Base-by-base conservation (phyloP, 2,888 invertebrate species). In the Acanthosepion lycidas region DNA sequence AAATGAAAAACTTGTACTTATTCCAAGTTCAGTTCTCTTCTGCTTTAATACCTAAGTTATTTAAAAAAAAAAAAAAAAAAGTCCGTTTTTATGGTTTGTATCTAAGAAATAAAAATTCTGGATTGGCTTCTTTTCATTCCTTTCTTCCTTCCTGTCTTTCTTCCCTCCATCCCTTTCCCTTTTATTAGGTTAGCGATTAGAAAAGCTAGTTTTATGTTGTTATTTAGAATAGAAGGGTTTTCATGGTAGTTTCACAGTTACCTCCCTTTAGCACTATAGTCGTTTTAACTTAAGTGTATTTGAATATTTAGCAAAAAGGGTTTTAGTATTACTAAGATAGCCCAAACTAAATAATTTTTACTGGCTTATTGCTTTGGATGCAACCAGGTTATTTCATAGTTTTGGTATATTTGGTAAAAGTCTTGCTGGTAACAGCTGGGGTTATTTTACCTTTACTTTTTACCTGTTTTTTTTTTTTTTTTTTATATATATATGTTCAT, bases 61-160 rank as follows among this genome's bases (percentile, higher is more conserved):
- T 51, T 51, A 51, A 20, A 5, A 55, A 55, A 55, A 59, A 59
- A 5, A 20, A 59, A 59, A 59, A 33, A 33, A 33, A 33, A 33
- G 33, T 6, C 23, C 9, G 33, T 78, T 78, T 9, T 78, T 78
- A 78, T 78, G 28, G 78, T 78, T 78, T 78, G 78, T 33, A n/a
- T 78, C n/a, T 12, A 78, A 78, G n/a, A 78, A 78, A 78, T 78
- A 78, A 78, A 78, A 78, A 78, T 78, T 78, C 78, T 78, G 78
- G 15, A 78, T 78, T n/a, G 15, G n/a, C 18, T 78, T 78, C n/a
- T 33, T 33, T 78, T 78, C n/a, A 12, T 78, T 15, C n/a, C 78
- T 78, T n/a, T n/a, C 78, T 23, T 23, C 23, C 59, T 59, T 59
- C 51, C 9, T 64, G 26, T 26, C 64, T 26, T 64, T n/a, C 78